Base-by-base conservation (phyloP, 2,888 invertebrate species). In the Macrosoma leucophasiata region DNA sequence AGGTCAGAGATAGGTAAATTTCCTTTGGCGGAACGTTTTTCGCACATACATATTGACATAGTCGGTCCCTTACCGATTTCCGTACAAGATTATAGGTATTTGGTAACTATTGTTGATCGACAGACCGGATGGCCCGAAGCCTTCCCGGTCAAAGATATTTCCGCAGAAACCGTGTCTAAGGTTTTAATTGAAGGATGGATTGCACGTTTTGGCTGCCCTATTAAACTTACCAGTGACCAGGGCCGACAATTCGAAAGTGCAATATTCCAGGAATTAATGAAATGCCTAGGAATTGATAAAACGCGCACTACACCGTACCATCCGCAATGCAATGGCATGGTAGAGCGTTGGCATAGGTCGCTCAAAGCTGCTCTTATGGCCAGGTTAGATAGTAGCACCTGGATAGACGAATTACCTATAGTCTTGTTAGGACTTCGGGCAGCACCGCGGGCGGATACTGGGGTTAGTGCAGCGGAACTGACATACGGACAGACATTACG, bases 391-490 rank as follows among this genome's bases (percentile, higher is more conserved):
- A 14, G 17, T 13, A 14, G 9, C 20, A n/a, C 30, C 1, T 50
- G 65, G 44, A 33, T 25, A 17, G 38, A 33, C 14, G 46, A 39
- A 20, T 35, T 66, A 13, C 61, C 61, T 1, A 43, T 47, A n/a
- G 50, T 59, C 3, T 32, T 63, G 8, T 36, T 64, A 13, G 61
- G 61, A 1, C 33, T 62, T 22, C 39, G 62, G 6, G 34, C 52
- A 4, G 37, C 46, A 9, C 25, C 40, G 10, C 42, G 44, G 17
- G 33, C 35, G 3, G 49, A 54, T 24, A 32, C 41, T 1, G 35
- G 44, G n/a, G 29, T 44, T 6, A 47, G 50, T 10, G 43, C 54
- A 13, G 58, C 55, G 2, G 45, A 55, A 29, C 13, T 61, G 15
- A 43, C 41, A 1, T 57, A 46, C 28, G 54, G 58, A 1, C 22